Evolutionary conservation across 2,888 invertebrate genomes (phyloP).

Genomic region (Drosophila bunnanda): DNA sequence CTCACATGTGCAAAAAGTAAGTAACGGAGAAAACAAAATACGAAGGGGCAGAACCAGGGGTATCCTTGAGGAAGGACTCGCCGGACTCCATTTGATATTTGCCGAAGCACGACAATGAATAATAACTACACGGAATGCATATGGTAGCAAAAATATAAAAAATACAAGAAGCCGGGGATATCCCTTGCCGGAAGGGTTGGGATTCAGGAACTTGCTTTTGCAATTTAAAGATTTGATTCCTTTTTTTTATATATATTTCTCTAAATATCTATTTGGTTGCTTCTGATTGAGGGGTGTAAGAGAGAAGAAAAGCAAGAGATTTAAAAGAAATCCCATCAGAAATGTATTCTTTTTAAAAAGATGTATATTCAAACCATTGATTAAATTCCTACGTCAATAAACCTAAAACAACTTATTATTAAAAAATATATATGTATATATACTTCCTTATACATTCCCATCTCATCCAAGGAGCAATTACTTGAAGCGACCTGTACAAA

Average conservation of each 20-base stretch:
- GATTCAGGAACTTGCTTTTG: constrained; percentile 36
- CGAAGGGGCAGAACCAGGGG: constrained; percentile 27
- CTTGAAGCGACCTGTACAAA: constrained; percentile 26
- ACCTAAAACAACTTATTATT: not conserved
- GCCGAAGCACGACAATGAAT: constrained; percentile 74
- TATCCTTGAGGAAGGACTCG: constrained; percentile 26
- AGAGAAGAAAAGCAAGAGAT: not conserved
- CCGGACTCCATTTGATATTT: constrained; percentile 75
- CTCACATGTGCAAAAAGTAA: constrained; percentile 62
- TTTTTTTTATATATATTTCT: constrained; percentile 17
- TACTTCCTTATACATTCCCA: not conserved
- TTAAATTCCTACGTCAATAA: not conserved
- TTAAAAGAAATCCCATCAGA: too few relatives aligned
- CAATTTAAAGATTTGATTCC: constrained; percentile 30
- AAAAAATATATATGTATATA: not conserved
- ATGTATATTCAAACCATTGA: too few relatives aligned
- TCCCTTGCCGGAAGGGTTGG: constrained; percentile 26
- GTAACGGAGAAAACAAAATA: constrained; percentile 40
- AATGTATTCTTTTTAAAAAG: not conserved
- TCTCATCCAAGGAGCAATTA: constrained; percentile 30
- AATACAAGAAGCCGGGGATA: constrained; percentile 13
- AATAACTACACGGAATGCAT: constrained; percentile 74
- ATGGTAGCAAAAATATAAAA: constrained; percentile 60
- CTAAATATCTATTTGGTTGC: not conserved
- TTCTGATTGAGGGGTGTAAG: not conserved